A percentile compares a stretch with the other conserved stretches of the same genome.
phyloP scores from a whole-genome alignment of 2,797 vertebrate genomes.

The Aythya fuligula region DNA sequence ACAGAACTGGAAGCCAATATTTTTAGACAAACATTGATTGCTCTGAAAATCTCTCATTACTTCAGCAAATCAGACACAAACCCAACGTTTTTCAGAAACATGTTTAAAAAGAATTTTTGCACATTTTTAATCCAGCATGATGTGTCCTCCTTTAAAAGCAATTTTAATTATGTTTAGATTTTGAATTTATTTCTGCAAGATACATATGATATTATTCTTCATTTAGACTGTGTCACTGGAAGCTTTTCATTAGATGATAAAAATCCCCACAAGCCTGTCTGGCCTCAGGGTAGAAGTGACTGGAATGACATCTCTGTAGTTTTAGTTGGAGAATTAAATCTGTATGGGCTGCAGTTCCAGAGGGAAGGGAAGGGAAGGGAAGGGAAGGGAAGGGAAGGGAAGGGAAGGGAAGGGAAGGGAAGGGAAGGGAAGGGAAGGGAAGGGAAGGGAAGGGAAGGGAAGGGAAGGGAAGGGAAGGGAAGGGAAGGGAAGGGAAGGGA shows the following conservation, averaged over 20 bases:
- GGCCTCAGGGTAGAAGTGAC: slow-evolving; percentile 52
- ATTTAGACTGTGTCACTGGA: slow-evolving; percentile 46
- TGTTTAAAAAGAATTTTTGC: not conserved
- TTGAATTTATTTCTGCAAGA: slow-evolving; percentile 34
- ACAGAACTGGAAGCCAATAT: not conserved
- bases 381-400: not conserved
- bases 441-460: not conserved
- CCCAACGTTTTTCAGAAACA: not conserved
- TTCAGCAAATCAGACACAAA: slow-evolving; percentile 1
- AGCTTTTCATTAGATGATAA: slow-evolving; percentile 57
- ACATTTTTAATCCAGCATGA: not conserved
- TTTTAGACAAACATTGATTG: not conserved
- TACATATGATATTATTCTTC: slow-evolving; percentile 26
- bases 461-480: not conserved
- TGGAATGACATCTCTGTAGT: slow-evolving; percentile 59
- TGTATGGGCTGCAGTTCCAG: slow-evolving; percentile 1
- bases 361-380: not conserved
- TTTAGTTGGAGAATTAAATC: slow-evolving; percentile 55
- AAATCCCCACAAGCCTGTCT: slow-evolving; percentile 47
- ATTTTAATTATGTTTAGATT: slow-evolving; percentile 17
- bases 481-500: not conserved
- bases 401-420: not conserved
- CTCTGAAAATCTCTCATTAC: not conserved
- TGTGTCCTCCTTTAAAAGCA: not conserved
- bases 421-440: not conserved